These are phyloP conservation scores for Bibio marci DNA, from an alignment of 2,888 invertebrate genomes.

Conservation along the genomic window DNA sequence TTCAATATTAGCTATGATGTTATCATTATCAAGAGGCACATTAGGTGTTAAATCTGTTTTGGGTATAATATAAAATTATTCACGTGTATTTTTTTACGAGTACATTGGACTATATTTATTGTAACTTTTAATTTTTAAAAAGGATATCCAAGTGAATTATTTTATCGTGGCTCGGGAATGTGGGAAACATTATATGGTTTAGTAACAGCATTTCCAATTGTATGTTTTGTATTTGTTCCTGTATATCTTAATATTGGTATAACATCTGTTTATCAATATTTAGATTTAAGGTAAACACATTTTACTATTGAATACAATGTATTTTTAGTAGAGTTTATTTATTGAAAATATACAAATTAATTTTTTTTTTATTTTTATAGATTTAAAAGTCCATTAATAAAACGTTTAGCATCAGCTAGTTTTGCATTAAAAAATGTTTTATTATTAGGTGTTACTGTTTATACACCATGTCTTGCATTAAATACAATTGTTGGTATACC, in stretches of 20 bases:
- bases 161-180: constrained; percentile 69
- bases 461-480: constrained; percentile 72
- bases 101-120: too few species aligned
- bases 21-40: constrained; percentile 68
- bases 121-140: too few species aligned
- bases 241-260: constrained; percentile 69
- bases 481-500: constrained; percentile 71
- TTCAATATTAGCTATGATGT: constrained; percentile 63
- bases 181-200: constrained; percentile 79
- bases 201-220: constrained; percentile 64
- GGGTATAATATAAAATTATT: constrained; percentile 29
- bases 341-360: background rate
- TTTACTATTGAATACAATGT: too few species aligned
- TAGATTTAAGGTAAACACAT: constrained; percentile 47
- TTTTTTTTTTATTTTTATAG: constrained; percentile 16
- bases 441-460: constrained; percentile 73
- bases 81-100: too few species aligned
- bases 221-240: constrained; percentile 68
- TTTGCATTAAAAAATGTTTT: constrained; percentile 64
- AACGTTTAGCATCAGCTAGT: constrained; percentile 64
- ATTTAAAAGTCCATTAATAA: constrained; percentile 45
- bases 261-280: constrained; percentile 77
- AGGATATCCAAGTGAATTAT: constrained; percentile 74
- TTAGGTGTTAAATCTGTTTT: constrained; percentile 70
- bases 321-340: too few species aligned